Conservation (phyloP, 2,113 vertebrate species). For the Lampris incognitus region DNA sequence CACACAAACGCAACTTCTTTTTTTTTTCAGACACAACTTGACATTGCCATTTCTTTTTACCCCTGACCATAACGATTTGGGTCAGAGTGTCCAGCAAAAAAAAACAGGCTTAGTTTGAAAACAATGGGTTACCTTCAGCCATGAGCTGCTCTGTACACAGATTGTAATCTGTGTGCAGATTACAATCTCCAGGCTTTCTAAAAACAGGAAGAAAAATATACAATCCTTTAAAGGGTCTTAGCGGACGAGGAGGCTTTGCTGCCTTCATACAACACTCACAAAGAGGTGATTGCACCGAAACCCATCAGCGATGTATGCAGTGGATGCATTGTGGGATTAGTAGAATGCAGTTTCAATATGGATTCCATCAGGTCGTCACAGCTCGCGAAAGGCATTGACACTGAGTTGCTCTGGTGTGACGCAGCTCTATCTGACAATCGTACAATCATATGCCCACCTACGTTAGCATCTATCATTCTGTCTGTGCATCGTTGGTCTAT, state of each 20-base stretch:
- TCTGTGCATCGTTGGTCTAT: neutral
- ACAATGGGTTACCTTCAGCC: conserved; percentile 68
- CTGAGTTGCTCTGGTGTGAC: too few species aligned
- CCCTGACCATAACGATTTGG: conserved; percentile 63
- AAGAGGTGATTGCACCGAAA: too few species aligned
- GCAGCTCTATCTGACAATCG: too few species aligned
- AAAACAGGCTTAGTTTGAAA: conserved; percentile 64
- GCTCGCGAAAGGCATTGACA: too few species aligned
- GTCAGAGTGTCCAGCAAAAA: conserved; percentile 70
- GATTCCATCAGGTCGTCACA: too few species aligned
- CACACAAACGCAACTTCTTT: conserved; percentile 8
- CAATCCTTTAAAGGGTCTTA: neutral
- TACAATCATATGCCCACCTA: too few species aligned
- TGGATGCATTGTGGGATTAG: too few species aligned
- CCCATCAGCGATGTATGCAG: too few species aligned
- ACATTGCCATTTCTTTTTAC: neutral
- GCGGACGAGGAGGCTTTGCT: too few species aligned
- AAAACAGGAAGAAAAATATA: conserved; percentile 29
- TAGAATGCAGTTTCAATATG: too few species aligned
- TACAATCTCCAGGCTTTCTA: conserved; percentile 24
- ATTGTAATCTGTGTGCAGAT: conserved; percentile 27
- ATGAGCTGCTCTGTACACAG: conserved; percentile 54
- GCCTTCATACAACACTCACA: too few species aligned
- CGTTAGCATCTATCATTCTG: neutral
- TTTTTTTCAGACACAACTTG: neutral